A percentile compares a stretch with the other conserved stretches of the same genome.
These are phyloP conservation scores for Diaperis boleti DNA, from an alignment of 2,888 invertebrate species.

Conservation along the genomic window DNA sequence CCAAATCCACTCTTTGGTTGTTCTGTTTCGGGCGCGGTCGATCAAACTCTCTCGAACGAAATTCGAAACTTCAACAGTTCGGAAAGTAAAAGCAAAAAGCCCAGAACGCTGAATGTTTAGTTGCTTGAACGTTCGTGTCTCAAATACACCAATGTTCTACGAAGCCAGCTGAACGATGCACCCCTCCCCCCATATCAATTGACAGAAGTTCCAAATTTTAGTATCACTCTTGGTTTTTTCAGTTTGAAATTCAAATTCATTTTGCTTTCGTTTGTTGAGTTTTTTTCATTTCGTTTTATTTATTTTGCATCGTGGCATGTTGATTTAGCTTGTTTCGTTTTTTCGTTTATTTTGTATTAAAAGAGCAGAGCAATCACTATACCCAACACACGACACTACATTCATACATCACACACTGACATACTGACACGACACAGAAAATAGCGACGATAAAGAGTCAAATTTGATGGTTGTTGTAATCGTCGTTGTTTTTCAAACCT, in stretches of 20 bases:
- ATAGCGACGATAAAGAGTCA: constrained; percentile 20
- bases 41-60: constrained; percentile 29
- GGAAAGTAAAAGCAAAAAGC: constrained; percentile 3
- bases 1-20: constrained; percentile 65
- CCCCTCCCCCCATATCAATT: constrained; percentile 63
- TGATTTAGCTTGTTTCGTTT: constrained; percentile 58
- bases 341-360: constrained; percentile 58
- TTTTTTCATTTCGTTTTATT: constrained; percentile 50
- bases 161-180: constrained; percentile 52
- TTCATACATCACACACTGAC: constrained; percentile 45
- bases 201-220: constrained; percentile 59
- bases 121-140: constrained; percentile 43
- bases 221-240: constrained; percentile 43
- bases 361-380: constrained; percentile 64
- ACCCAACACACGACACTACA: constrained; percentile 42
- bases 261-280: constrained; percentile 53
- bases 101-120: constrained; percentile 35
- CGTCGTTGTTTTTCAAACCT: constrained; percentile 33
- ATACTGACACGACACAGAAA: constrained; percentile 46
- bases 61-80: constrained; percentile 16
- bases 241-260: constrained; percentile 42
- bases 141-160: constrained; percentile 43
- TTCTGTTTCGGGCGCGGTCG: constrained; percentile 62
- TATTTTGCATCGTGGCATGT: constrained; percentile 66
- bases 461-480: background rate